Conservation (phyloP, 92 coral and sea anemone species). For the Phenganax stokvisi region DNA sequence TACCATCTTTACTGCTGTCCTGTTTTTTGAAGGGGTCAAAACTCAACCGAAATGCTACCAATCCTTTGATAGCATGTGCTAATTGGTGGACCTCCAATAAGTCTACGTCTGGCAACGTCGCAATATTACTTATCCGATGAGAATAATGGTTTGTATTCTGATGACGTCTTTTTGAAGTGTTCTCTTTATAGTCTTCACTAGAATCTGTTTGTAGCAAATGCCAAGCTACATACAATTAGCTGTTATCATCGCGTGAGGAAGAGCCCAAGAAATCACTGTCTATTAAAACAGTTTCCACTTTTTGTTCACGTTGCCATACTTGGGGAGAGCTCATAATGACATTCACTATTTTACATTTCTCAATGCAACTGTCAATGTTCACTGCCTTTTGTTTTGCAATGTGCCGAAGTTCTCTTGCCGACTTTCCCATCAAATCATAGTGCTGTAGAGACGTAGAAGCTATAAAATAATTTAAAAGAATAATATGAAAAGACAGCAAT, state of each 20-base stretch:
- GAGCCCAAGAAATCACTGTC: neutral
- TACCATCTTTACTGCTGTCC: too few relatives aligned
- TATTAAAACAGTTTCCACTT: neutral
- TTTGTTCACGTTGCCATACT: neutral
- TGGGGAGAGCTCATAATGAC: neutral
- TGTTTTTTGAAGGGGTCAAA: too few relatives aligned
- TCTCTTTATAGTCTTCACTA: neutral
- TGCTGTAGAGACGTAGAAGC: neutral
- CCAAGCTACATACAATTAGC: neutral
- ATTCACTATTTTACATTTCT: slow-evolving; percentile 15
- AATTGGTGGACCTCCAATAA: neutral
- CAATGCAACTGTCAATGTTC: neutral
- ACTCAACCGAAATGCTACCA: too few relatives aligned
- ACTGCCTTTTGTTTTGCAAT: neutral
- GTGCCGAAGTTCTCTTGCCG: slow-evolving; percentile 9
- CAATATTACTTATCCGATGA: neutral
- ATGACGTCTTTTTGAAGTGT: neutral
- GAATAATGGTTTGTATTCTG: slow-evolving; percentile 6
- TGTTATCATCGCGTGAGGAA: neutral
- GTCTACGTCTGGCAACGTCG: neutral
- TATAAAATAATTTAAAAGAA: neutral
- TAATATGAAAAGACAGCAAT: neutral
- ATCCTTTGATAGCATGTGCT: neutral
- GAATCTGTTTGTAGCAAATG: neutral
- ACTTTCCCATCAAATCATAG: slow-evolving; percentile 9